These are phyloP conservation scores for Perccottus glenii DNA, from an alignment of 2,113 vertebrate genomes.

Conservation along the genomic window DNA sequence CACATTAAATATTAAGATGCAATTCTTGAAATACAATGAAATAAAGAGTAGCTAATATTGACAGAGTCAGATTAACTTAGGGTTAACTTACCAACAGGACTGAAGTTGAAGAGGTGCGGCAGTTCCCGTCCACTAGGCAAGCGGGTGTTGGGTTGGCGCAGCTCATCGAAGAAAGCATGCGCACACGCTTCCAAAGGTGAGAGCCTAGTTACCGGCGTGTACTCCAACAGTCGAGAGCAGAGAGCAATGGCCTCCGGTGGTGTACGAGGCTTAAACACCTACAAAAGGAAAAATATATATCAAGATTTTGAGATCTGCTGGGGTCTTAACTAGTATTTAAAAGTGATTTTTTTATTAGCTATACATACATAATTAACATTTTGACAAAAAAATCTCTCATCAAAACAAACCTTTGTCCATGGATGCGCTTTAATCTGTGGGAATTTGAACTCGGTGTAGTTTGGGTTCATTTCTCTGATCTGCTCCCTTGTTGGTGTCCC, in stretches of 20 bases:
- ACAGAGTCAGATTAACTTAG: neutral
- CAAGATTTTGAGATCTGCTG: neutral
- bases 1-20: neutral
- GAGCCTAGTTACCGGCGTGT: conserved; percentile 90
- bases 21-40: neutral
- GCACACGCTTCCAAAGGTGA: conserved; percentile 91
- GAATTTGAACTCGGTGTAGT: conserved; percentile 96
- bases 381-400: neutral
- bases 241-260: conserved; percentile 90
- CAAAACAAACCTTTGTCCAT: conserved; percentile 86
- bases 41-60: neutral
- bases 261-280: conserved; percentile 93
- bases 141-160: conserved; percentile 86
- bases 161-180: conserved; percentile 91
- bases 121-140: conserved; percentile 90
- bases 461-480: conserved; percentile 95
- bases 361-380: too few species aligned
- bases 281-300: neutral
- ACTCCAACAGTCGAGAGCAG: conserved; percentile 91
- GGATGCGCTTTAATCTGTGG: conserved; percentile 96
- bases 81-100: conserved; percentile 84
- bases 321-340: too few species aligned
- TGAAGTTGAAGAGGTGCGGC: conserved; percentile 93
- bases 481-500: conserved; percentile 94
- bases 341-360: too few species aligned